Evolutionary conservation across 2,113 vertebrate genomes (phyloP).

Genomic region (Gymnobelideus leadbeateri): DNA sequence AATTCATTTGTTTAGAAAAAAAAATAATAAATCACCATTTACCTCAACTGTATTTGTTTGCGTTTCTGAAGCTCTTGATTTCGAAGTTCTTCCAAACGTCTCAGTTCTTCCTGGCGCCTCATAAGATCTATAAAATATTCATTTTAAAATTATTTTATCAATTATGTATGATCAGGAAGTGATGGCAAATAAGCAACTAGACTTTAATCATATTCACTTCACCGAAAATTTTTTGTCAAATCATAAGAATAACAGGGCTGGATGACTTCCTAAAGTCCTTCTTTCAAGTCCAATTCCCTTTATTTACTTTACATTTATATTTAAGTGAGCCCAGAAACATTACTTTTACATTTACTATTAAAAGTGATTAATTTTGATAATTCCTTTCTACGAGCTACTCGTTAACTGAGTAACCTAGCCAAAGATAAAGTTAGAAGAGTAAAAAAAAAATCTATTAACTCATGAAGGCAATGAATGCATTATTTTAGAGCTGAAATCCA

Average conservation of each 20-base stretch:
- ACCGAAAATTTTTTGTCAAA: not conserved
- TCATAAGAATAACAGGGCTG: not conserved
- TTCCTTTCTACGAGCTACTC: not conserved
- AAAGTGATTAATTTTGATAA: not conserved
- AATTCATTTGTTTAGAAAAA: not conserved
- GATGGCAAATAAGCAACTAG: too few species aligned
- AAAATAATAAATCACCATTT: slow-evolving; percentile 61
- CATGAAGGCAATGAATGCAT: not conserved
- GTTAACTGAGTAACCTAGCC: not conserved
- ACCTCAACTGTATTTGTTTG: slow-evolving; percentile 98
- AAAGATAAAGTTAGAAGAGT: not conserved
- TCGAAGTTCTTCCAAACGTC: slow-evolving; percentile 95
- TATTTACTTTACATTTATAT: not conserved
- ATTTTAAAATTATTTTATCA: not conserved
- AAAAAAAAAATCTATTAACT: not conserved
- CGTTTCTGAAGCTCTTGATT: slow-evolving; percentile 98
- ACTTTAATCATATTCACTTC: not conserved
- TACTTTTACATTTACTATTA: not conserved
- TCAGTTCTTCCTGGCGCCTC: slow-evolving; percentile 97
- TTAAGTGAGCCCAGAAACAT: not conserved
- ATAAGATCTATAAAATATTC: slow-evolving; percentile 91
- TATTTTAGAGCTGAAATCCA: not conserved
- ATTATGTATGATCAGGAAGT: not conserved
- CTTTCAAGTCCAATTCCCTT: not conserved
- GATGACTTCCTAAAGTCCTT: not conserved